A percentile compares a stretch with the other conserved stretches of the same genome.
Evolutionary conservation across 2,797 vertebrate species (phyloP).

Genomic region (Neomorphus geoffroyi): DNA sequence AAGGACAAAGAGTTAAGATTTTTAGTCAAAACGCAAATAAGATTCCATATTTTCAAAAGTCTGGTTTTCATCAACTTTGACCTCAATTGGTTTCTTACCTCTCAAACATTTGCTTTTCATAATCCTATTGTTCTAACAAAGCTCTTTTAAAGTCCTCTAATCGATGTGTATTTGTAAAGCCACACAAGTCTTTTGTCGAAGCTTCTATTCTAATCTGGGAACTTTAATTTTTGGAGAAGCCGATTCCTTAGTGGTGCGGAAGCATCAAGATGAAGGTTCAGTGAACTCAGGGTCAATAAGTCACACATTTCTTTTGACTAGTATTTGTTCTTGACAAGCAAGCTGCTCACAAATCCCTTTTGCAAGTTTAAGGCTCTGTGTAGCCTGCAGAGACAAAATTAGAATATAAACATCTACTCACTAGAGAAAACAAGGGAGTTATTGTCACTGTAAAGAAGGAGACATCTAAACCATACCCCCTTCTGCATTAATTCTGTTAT

Average conservation of each 20-base stretch:
- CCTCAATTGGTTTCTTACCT: neutral
- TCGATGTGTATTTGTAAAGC: constrained; percentile 34
- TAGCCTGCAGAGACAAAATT: constrained; percentile 70
- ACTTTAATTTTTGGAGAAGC: constrained; percentile 31
- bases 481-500: constrained; percentile 63
- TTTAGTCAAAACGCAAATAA: neutral
- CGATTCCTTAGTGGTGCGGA: neutral
- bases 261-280: constrained; percentile 47
- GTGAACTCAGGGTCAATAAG: constrained; percentile 62
- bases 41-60: neutral
- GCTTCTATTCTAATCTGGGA: constrained; percentile 25
- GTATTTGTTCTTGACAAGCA: constrained; percentile 66
- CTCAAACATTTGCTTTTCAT: constrained; percentile 47
- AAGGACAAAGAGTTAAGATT: neutral
- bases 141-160: constrained; percentile 11
- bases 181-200: neutral
- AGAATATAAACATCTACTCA: constrained; percentile 71
- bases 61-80: constrained; percentile 7
- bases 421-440: constrained; percentile 71
- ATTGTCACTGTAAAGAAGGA: constrained; percentile 70
- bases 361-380: constrained; percentile 62
- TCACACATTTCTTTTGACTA: constrained; percentile 40
- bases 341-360: constrained; percentile 63
- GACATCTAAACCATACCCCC: constrained; percentile 52
- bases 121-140: constrained; percentile 47